These are phyloP conservation scores for Strigamia crassipes DNA, from an alignment of 2,888 invertebrate species.

Conservation along the genomic window DNA sequence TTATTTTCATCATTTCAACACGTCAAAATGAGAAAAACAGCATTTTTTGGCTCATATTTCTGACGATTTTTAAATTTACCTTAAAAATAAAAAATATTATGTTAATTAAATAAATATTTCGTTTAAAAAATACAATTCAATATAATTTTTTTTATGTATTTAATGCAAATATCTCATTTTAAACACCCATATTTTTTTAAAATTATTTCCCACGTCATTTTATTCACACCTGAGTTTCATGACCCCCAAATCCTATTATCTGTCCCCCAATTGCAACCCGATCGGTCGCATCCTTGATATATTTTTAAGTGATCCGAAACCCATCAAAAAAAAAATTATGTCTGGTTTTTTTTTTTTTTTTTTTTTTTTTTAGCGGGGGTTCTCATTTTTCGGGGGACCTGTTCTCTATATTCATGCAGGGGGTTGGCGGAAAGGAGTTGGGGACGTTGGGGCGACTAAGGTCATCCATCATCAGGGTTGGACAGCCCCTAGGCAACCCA, in stretches of 20 bases:
- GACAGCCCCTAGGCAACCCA: background rate
- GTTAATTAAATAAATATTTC: too few species aligned
- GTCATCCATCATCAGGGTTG: constrained; percentile 20
- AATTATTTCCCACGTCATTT: background rate
- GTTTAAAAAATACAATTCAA: too few species aligned
- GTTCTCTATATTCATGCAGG: background rate
- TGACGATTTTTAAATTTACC: too few species aligned
- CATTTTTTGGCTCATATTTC: too few species aligned
- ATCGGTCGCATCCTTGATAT: constrained; percentile 1
- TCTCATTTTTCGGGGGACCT: constrained; percentile 12
- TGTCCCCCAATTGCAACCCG: background rate
- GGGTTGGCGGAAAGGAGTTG: background rate
- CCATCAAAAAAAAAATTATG: background rate
- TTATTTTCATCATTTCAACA: too few species aligned
- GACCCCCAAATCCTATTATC: background rate
- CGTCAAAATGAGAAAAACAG: too few species aligned
- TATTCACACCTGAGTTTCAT: background rate
- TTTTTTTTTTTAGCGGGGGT: background rate
- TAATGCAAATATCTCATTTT: too few species aligned
- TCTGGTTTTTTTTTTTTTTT: background rate
- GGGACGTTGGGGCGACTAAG: background rate
- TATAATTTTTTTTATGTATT: too few species aligned
- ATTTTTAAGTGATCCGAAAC: constrained; percentile 24
- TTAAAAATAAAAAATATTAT: too few species aligned
- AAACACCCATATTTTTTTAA: background rate